These are phyloP conservation scores for Phoeniculus purpureus DNA, from an alignment of 2,797 vertebrate genomes.

Conservation along the genomic window DNA sequence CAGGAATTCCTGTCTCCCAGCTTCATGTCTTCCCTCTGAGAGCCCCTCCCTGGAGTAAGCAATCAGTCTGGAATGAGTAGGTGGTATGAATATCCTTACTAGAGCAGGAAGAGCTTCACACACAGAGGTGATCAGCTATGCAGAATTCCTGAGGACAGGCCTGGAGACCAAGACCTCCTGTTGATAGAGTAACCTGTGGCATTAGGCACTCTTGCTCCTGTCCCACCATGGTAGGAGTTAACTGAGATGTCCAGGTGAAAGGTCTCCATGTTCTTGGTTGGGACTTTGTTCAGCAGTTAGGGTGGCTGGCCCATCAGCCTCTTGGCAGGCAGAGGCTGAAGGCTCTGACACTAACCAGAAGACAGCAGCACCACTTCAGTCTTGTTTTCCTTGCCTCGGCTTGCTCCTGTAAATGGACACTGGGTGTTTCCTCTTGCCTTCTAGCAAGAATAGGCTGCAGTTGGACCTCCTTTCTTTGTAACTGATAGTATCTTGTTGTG, in stretches of 20 bases:
- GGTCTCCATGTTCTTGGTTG: neutral
- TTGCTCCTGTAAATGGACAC: neutral
- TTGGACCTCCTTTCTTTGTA: neutral
- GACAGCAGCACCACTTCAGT: fast-evolving
- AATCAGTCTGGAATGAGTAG: slow-evolving; percentile 48
- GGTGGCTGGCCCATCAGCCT: neutral
- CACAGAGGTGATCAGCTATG: neutral
- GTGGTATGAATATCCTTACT: neutral
- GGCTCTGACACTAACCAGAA: neutral
- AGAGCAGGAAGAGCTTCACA: slow-evolving; percentile 14
- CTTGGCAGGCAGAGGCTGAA: neutral
- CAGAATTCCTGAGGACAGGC: neutral
- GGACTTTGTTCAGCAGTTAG: neutral
- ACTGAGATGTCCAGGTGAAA: neutral
- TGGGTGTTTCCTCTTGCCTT: neutral
- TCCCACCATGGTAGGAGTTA: neutral
- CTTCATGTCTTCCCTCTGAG: slow-evolving; percentile 10
- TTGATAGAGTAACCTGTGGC: neutral
- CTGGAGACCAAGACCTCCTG: neutral
- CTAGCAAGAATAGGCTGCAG: neutral
- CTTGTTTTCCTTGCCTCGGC: neutral
- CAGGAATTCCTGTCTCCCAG: slow-evolving; percentile 62
- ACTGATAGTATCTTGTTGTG: neutral
- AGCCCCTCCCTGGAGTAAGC: slow-evolving; percentile 62
- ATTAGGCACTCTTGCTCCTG: neutral